Percentiles rank a stretch among this genome's conserved stretches.
phyloP scores from a whole-genome alignment of 2,888 invertebrate genomes.

The Metallyticus violacea region DNA sequence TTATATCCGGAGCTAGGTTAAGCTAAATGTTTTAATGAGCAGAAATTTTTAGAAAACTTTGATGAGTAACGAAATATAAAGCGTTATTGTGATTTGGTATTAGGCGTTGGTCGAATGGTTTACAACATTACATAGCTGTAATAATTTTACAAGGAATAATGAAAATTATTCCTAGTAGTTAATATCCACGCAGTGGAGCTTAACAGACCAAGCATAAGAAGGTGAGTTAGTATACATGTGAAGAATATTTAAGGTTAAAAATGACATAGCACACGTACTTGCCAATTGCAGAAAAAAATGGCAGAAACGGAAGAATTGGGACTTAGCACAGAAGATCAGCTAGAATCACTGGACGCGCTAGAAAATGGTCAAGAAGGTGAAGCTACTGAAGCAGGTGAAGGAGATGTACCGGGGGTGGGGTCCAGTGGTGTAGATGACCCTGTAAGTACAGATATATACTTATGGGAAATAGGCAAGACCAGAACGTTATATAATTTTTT shows the following conservation, averaged over 20 bases:
- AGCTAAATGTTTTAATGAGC: not conserved
- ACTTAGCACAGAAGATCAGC: conserved; percentile 48
- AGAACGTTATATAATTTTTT: no score
- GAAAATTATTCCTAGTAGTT: not conserved
- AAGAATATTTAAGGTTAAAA: not conserved
- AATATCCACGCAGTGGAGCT: not conserved
- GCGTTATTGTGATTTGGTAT: not conserved
- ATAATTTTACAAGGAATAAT: not conserved
- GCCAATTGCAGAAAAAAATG: conserved; percentile 37
- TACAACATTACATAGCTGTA: not conserved
- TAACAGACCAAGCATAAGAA: not conserved
- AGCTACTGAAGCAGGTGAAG: conserved; percentile 45
- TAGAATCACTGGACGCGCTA: conserved; percentile 47
- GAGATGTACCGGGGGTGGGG: conserved; percentile 43
- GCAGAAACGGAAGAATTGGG: conserved; percentile 52
- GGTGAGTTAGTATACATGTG: not conserved
- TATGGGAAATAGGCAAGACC: not conserved
- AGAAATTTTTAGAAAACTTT: not conserved
- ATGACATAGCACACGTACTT: not conserved
- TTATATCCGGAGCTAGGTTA: not conserved
- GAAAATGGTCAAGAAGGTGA: conserved; percentile 49
- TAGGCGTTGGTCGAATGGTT: not conserved
- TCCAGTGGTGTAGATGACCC: conserved; percentile 46
- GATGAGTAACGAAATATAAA: no score
- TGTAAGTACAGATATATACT: conserved; percentile 38